phyloP scores from a whole-genome alignment of 2,113 vertebrate species.

The Chloropsis cyanopogon region DNA sequence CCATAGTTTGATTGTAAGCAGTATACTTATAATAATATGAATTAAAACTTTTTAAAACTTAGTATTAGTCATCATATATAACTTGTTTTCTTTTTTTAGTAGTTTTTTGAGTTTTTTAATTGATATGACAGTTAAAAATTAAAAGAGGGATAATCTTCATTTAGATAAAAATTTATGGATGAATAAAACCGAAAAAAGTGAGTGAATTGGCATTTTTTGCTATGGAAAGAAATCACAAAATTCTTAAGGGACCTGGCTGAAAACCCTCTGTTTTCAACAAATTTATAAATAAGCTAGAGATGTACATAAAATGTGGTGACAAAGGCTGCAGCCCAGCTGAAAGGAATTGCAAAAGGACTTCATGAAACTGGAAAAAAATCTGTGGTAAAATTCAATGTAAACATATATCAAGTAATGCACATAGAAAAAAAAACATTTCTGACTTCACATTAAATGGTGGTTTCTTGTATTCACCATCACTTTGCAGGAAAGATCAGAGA shows the following conservation, averaged over 20 bases:
- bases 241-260: neutral
- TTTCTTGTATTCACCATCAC: neutral
- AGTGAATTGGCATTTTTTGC: neutral
- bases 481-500: neutral
- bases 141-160: neutral
- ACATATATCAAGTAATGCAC: neutral
- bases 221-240: neutral
- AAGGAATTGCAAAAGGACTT: neutral
- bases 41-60: neutral
- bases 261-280: fast-evolving
- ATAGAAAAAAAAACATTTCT: neutral
- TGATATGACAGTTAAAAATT: neutral
- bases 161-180: neutral
- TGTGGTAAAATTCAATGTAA: neutral
- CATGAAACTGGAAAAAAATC: neutral
- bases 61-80: neutral
- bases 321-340: neutral
- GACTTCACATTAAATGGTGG: neutral
- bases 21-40: neutral
- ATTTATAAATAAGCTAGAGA: neutral
- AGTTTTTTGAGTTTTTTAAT: neutral
- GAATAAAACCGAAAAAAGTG: neutral
- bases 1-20: neutral
- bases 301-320: neutral
- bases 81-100: neutral